Base-by-base conservation (phyloP, 2,888 invertebrate species). In the Meteorus cinctellus region DNA sequence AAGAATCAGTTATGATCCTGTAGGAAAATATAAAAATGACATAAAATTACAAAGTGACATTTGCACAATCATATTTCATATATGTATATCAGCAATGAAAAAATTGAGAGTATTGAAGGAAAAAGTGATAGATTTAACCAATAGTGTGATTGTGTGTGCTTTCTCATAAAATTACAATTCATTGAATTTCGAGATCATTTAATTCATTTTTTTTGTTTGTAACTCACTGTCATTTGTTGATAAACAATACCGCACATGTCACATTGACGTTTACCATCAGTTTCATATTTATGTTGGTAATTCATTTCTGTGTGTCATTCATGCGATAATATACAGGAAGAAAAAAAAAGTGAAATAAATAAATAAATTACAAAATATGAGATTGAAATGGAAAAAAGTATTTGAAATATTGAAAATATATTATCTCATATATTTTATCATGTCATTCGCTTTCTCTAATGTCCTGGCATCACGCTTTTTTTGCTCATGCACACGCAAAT, bases 381-480 rank as follows among this genome's bases (percentile, higher is more conserved):
- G n/a, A 55, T 55, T 55, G 5, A 55, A 19, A 34, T 69, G 12
- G 5, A 14, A 29, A n/a, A n/a, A 24, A 45, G 24, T 29, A 27
- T 16, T 34, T 19, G 41, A 27, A 41, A 8, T 5, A 59, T 6
- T 24, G 1, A 55, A 55, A 51, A 31, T 36, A 14, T 48, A 10
- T 45, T 31, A 62, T n/a, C 27, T 51, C 27, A 72, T 63, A 29
- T 72, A 45, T 27, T 36, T 76, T 62, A 27, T 76, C 45, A 68
- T 63, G 62, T 68, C 74, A 75, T 78, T 76, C 34, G 74, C 75
- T 45, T 77, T 77, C 59, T 72, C 67, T 78, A 79, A 81, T 69
- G 60, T 78, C 71, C 41, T 41, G 59, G 65, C 76, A 60, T 77
- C 75, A 74, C 78, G 79, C 79, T 79, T 81, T 79, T 72, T 78